Evolutionary conservation across 2,888 invertebrate species (phyloP).

Genomic region (Macrosoma leucophasiata): DNA sequence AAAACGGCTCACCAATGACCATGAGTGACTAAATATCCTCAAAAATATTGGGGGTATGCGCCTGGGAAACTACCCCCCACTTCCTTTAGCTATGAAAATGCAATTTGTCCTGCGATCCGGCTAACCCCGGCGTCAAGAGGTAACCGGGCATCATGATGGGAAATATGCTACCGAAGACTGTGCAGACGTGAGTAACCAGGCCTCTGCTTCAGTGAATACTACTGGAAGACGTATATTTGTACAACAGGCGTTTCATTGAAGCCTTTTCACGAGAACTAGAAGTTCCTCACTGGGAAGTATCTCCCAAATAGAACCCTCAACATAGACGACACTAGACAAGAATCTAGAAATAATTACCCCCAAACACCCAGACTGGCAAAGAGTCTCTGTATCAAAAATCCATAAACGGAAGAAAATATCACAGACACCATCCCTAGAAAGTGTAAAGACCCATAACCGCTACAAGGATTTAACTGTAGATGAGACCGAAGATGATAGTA

Average conservation of each 20-base stretch:
- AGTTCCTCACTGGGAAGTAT: conserved; percentile 4
- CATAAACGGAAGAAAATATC: conserved; percentile 5
- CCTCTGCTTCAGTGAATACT: conserved; percentile 10
- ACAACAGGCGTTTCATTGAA: conserved; percentile 9
- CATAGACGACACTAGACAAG: neutral
- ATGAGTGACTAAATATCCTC: conserved; percentile 8
- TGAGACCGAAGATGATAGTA: too few relatives aligned
- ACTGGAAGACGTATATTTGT: conserved; percentile 8
- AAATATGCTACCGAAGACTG: conserved; percentile 24
- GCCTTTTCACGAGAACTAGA: conserved; percentile 4
- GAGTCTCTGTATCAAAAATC: conserved; percentile 1
- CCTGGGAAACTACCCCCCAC: conserved; percentile 5
- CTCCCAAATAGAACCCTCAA: conserved; percentile 1
- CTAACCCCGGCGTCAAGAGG: conserved; percentile 24
- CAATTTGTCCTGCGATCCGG: conserved; percentile 23
- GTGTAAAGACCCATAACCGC: too few relatives aligned
- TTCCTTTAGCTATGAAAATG: conserved; percentile 8
- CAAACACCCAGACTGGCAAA: conserved; percentile 8
- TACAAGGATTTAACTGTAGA: too few relatives aligned
- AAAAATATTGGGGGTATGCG: conserved; percentile 2
- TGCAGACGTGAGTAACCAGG: conserved; percentile 17
- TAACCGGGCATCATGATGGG: conserved; percentile 23
- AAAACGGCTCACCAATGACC: neutral
- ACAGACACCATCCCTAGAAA: conserved; percentile 4
- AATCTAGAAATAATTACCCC: neutral